A percentile compares a stretch with the other conserved stretches of the same genome.
Conservation (phyloP, 2,797 vertebrate species). For the Oreochromis mossambicus region DNA sequence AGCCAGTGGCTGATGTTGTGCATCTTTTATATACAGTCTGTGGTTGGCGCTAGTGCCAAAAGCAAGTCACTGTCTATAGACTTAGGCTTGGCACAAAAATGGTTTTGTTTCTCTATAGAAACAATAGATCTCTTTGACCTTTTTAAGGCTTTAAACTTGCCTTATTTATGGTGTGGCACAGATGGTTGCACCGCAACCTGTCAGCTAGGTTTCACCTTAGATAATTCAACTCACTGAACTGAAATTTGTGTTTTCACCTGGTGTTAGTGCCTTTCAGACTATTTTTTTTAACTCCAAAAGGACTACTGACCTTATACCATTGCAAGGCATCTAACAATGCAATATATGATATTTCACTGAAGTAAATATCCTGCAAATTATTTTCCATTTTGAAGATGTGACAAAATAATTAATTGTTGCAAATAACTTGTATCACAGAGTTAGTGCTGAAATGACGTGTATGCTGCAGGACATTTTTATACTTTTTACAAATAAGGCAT, state of each 20-base stretch:
- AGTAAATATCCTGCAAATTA: not conserved
- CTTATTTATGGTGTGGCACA: not conserved
- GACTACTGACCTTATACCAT: not conserved
- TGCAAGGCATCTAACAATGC: not conserved
- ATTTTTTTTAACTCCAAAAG: not conserved
- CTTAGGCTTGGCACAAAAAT: not conserved
- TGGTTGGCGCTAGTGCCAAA: not conserved
- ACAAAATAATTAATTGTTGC: not conserved
- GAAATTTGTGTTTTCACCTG: not conserved
- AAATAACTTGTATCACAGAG: not conserved
- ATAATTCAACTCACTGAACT: not conserved
- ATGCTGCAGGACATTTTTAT: not conserved
- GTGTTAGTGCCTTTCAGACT: not conserved
- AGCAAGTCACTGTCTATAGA: not conserved
- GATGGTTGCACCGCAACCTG: not conserved
- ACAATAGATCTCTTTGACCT: not conserved
- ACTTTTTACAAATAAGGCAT: not conserved
- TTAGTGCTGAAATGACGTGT: not conserved
- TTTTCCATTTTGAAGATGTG: not conserved
- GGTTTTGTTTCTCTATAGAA: not conserved
- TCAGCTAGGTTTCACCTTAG: not conserved
- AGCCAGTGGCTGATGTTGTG: not conserved
- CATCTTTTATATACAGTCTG: not conserved
- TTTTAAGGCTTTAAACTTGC: not conserved
- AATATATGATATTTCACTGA: not conserved